Percentiles rank a stretch among this genome's conserved stretches.
phyloP scores from a whole-genome alignment of 2,888 invertebrate species.

The Myathropa florea region DNA sequence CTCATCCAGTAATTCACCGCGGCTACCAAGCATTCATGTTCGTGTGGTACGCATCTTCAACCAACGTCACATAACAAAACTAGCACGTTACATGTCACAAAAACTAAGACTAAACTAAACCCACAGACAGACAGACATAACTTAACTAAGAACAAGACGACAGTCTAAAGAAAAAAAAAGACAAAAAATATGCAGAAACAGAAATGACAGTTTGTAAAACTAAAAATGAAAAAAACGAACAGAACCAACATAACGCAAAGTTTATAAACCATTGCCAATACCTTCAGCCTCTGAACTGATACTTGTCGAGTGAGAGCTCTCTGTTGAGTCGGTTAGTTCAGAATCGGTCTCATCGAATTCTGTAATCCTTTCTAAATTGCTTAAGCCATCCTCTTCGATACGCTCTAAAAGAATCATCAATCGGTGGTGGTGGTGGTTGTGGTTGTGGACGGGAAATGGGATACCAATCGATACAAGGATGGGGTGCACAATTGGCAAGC shows the following conservation, averaged over 20 bases:
- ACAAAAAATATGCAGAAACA: no score
- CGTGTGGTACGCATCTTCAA: background rate
- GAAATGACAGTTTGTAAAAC: constrained; percentile 13
- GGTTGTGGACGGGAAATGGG: constrained; percentile 7
- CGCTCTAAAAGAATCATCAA: constrained; percentile 62
- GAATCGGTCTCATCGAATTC: constrained; percentile 83
- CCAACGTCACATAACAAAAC: constrained; percentile 23
- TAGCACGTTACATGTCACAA: constrained; percentile 19
- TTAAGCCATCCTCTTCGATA: constrained; percentile 71
- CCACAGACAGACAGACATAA: constrained; percentile 28
- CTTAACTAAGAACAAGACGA: background rate
- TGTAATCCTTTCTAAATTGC: constrained; percentile 78
- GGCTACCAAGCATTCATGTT: background rate
- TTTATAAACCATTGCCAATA: constrained; percentile 67
- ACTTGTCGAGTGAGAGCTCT: constrained; percentile 80
- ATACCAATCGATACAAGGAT: constrained; percentile 8
- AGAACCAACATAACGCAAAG: constrained; percentile 47
- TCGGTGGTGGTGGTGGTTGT: constrained; percentile 7
- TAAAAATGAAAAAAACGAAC: constrained; percentile 33
- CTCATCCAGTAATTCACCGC: background rate
- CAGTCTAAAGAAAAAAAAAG: constrained; percentile 15
- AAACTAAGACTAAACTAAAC: constrained; percentile 51
- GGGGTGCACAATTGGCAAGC: constrained; percentile 34
- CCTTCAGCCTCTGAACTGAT: constrained; percentile 78
- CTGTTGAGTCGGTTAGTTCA: constrained; percentile 81